Evolutionary conservation across 2,113 vertebrate species (phyloP), one percentile per base, ranked within the genome.

Genomic region (Holacanthus passer): DNA sequence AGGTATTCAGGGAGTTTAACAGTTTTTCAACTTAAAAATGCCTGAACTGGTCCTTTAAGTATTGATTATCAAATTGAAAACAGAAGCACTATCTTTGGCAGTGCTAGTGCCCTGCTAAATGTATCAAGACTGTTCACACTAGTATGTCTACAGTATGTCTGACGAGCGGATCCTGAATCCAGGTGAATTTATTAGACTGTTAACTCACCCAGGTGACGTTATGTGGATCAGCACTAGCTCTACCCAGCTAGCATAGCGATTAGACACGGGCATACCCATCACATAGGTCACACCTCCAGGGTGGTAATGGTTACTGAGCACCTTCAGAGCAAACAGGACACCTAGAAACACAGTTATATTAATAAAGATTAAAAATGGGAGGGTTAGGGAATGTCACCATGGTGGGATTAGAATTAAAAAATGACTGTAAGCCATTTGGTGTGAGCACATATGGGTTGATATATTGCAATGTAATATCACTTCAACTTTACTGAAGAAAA

Each of bases 241-340:
- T 27, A 93, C 95, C 98, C 98, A 99, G 88, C 97, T 98, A 24
- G 95, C 95, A 1, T 96, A 97, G 92, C 83, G 95, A 85, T 94
- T 98, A 76, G 96, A 56, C 41, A 99, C 92, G 0, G 75, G 92
- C 16, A 97, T n/a, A 7, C 97, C 97, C 95, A 98, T 62, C 77
- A 99, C 52, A 13, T 69, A 95, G 70, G 92, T 96, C 63, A 95
- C 89, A 31, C 94, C 95, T 77, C 97, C 97, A 1, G 97, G 97
- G 66, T 95, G 88, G 83, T 97, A 97, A 87, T 97, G 85, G 93
- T 98, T 98, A 89, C 89, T 97, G 56, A 99, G 94, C 81, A 99
- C 98, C 93, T 99, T 99, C 92, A 99, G 94, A 70, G 95, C 97
- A 94, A 99, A 99, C 86, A 99, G 85, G 79, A 99, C 98, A 59